Base-by-base conservation (phyloP, 1,140 invertebrate species). In the Musca domestica region DNA sequence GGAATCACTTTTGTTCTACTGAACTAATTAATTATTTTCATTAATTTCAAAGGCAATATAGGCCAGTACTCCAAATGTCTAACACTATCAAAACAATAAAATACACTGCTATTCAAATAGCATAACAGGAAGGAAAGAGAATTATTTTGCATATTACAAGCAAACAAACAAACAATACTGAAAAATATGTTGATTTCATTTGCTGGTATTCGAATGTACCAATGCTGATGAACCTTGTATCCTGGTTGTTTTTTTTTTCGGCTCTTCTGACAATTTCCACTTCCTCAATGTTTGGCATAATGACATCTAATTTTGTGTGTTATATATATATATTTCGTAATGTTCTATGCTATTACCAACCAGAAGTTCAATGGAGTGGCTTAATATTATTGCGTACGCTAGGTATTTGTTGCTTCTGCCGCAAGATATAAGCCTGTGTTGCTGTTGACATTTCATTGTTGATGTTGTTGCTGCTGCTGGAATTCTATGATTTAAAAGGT, bases 231-330 rank as follows among this genome's bases (percentile, higher is more conserved):
- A 41, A 10, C 2, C 34, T 41, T 41, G 34, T 5, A 41, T 27
- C 34, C 27, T 61, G 6, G 17, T 30, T 61, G 27, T 41, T 56
- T 25, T 56, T 56, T n/a, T n/a, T n/a, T n/a, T n/a, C n/a, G 5
- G 34, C 34, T 7, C 34, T 9, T 10, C 4, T 10, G 12, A 5
- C 34, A 41, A 61, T 61, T 41, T 41, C 9, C 19, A 61, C 56
- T 61, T 41, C 56, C 56, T n/a, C n/a, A 34, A 61, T 10, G n/a
- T 61, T 61, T 34, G 17, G 7, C 27, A 19, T 61, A 34, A 61
- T 61, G 56, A 17, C 30, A 20, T 19, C 9, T 17, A 61, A 61
- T 27, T 61, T 34, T 34, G n/a, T 34, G 14, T 27, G 25, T 27
- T 56, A 15, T 58, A 27, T 4, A 5, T 56, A 15, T 58, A 27